These are phyloP conservation scores for Gallinago jamesoni DNA, from an alignment of 2,113 vertebrate species.

Conservation along the genomic window DNA sequence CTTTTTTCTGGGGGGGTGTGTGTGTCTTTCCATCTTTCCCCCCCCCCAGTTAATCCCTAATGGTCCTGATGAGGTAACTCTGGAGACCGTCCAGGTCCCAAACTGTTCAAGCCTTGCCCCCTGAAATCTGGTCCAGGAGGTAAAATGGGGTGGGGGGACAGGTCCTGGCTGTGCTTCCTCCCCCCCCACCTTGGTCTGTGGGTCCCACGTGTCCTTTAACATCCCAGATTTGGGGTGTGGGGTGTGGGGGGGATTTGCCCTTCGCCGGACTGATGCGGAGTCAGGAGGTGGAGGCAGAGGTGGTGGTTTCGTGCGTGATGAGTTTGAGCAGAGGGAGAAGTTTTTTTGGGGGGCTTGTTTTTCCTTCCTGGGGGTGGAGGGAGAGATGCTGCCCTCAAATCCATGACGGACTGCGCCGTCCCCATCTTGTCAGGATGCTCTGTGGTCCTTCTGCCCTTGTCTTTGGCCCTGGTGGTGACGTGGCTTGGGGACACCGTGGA, in stretches of 20 bases:
- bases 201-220: accelerated
- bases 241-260: not conserved
- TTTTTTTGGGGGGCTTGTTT: not conserved
- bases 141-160: not conserved
- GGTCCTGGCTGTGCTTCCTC: not conserved
- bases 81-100: not conserved
- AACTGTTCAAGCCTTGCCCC: not conserved
- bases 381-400: not conserved
- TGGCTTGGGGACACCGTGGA: not conserved
- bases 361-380: not conserved
- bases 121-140: not conserved
- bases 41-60: not conserved
- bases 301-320: not conserved
- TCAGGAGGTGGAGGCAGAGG: not conserved
- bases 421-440: accelerated
- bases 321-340: not conserved
- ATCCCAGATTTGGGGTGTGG: not conserved
- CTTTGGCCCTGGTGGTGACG: not conserved
- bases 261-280: not conserved
- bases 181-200: not conserved
- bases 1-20: not conserved
- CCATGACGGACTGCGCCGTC: no score
- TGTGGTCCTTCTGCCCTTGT: not conserved
- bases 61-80: not conserved
- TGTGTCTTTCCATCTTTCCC: not conserved